Base-by-base conservation (phyloP, 2,888 invertebrate species). In the Trissoscelio sp. region DNA sequence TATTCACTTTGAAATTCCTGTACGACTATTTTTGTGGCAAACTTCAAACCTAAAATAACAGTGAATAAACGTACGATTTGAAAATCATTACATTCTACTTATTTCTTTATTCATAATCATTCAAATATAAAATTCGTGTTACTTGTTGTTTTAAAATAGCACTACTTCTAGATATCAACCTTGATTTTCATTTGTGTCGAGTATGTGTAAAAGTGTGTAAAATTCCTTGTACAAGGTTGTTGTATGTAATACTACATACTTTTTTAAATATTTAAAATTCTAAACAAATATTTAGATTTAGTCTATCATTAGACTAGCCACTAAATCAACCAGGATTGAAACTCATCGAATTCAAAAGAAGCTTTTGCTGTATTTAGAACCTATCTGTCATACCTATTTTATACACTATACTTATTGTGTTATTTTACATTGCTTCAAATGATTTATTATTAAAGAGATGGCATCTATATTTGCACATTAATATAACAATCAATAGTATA, bases 1-100 rank as follows among this genome's bases (percentile, higher is more conserved):
- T 58, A 64, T 72, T 72, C 70, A 79, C 72, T 72, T 78, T 69
- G 53, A 70, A 70, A 78, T 70, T 69, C 37, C 44, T 70, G 70
- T 78, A 70, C 18, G 67, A 62, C 60, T 69, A 62, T 57, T 78
- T 69, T 78, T 70, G 22, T 64, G 28, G 20, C 6, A 57, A 57
- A 64, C 37, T 24, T 24, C 12, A 37, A 64, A 64, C 78, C 70
- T 70, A 28, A 48, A 62, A 46, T 42, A 44, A 28, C 34, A 57
- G 34, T 69, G 34, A 62, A 51, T 55, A 67, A 67, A 70, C 20
- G 1, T 69, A 18, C 60, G 6, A 46, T 53, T 62, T 69, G 20
- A 60, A 67, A 62, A 34, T 44, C 7, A 58, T 31, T 48, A 24
- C 22, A 57, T 66, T 66, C 6, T 18, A 18, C 66, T 74, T 60